Evolutionary conservation across 2,888 invertebrate genomes (phyloP).

Genomic region (Ceraclea dissimilis): DNA sequence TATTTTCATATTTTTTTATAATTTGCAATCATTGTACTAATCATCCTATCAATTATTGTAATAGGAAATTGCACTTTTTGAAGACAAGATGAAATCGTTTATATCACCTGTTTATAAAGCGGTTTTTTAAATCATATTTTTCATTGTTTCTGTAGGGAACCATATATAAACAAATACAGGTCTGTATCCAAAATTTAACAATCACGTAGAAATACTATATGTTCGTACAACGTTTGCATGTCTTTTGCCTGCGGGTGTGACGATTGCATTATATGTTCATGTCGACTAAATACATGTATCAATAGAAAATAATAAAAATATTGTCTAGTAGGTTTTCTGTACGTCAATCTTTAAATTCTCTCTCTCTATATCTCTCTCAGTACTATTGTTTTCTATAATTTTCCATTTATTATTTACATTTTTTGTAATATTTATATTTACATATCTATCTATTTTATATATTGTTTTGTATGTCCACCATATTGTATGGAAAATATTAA

Average conservation of each 20-base stretch:
- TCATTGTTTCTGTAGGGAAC: constrained; percentile 46
- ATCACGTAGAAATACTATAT: constrained; percentile 35
- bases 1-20: not conserved
- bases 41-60: not conserved
- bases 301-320: not conserved
- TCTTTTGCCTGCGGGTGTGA: constrained; percentile 6
- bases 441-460: too few relatives aligned
- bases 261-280: not conserved
- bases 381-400: too few relatives aligned
- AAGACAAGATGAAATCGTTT: not conserved
- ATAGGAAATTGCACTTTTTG: not conserved
- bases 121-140: constrained; percentile 13
- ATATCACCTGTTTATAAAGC: not conserved
- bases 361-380: too few relatives aligned
- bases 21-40: not conserved
- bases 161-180: constrained; percentile 51
- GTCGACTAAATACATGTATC: not conserved
- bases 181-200: constrained; percentile 38
- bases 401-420: too few relatives aligned
- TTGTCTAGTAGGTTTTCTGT: not conserved
- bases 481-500: too few relatives aligned
- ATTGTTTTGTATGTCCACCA: too few relatives aligned
- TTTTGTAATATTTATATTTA: too few relatives aligned
- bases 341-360: too few relatives aligned
- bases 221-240: constrained; percentile 25